Evolutionary conservation across 1,140 invertebrate genomes (phyloP).

Genomic region (Eupristina koningsbergeri): DNA sequence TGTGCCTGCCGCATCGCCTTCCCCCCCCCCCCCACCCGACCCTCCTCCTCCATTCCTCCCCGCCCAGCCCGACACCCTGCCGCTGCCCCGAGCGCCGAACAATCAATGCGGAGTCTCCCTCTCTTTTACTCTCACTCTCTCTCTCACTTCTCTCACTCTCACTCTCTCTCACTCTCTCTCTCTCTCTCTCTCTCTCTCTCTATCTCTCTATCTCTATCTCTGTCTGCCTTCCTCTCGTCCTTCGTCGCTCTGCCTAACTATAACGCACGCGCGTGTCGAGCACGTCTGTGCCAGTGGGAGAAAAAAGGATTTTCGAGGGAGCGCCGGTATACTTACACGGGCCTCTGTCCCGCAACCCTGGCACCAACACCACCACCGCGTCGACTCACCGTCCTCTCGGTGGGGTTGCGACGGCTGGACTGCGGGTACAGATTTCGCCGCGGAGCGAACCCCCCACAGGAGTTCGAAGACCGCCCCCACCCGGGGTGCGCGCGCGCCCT

Average conservation of each 20-base stretch:
- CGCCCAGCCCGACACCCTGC: neutral
- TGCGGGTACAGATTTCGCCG: neutral
- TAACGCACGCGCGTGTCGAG: too few species aligned
- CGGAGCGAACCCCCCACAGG: slow-evolving; percentile 30
- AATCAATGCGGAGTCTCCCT: too few species aligned
- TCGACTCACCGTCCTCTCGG: neutral
- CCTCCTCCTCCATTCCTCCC: slow-evolving; percentile 8
- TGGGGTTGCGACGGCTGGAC: neutral
- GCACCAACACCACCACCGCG: too few species aligned
- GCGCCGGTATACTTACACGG: slow-evolving; percentile 5
- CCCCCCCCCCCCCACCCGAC: neutral
- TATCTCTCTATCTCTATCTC: too few species aligned
- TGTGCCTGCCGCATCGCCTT: neutral
- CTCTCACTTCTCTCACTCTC: too few species aligned
- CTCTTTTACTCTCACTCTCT: too few species aligned
- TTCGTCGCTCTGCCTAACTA: neutral
- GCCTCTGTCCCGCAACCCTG: neutral
- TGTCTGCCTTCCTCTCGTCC: neutral
- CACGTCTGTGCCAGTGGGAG: neutral
- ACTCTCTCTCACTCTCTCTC: too few species aligned
- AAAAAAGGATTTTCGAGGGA: too few species aligned
- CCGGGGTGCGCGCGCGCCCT: slow-evolving; percentile 42
- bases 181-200: too few species aligned
- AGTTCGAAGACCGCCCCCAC: slow-evolving; percentile 64
- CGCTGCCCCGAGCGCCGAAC: neutral